Evolutionary conservation across 2,888 invertebrate species (phyloP).

Genomic region (Phytoseiulus persimilis): DNA sequence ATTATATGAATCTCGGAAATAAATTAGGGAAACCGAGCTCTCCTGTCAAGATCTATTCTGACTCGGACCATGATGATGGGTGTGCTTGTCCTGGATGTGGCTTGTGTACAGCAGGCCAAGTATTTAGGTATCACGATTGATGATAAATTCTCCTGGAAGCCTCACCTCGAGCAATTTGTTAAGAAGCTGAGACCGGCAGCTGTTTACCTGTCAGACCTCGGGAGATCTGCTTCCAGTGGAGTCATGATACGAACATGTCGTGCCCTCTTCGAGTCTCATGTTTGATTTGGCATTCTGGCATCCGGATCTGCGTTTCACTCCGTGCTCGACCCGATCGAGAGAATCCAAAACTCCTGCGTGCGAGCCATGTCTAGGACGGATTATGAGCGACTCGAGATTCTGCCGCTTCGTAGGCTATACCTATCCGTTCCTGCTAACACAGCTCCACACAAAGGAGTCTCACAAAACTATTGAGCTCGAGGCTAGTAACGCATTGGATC

Average conservation of each 20-base stretch:
- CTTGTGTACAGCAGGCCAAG: neutral
- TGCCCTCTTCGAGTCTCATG: neutral
- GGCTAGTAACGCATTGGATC: neutral
- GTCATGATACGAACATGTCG: neutral
- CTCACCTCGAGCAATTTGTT: neutral
- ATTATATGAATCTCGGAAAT: neutral
- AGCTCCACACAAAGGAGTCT: neutral
- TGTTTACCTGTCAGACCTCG: neutral
- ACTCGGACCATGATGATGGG: neutral
- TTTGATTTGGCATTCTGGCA: neutral
- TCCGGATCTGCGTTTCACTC: neutral
- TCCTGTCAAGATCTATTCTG: neutral
- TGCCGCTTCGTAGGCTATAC: neutral
- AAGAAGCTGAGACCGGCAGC: neutral
- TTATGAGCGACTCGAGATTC: neutral
- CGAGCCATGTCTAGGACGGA: neutral
- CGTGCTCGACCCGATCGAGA: neutral
- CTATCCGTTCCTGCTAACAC: neutral
- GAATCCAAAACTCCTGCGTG: neutral
- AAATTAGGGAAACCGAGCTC: neutral
- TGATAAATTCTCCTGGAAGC: neutral
- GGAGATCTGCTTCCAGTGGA: neutral
- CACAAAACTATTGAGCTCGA: neutral
- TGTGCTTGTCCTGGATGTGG: neutral
- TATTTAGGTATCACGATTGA: neutral